These are phyloP conservation scores for Machaerirhynchus nigripectus DNA, from an alignment of 2,113 vertebrate genomes.

Conservation along the genomic window DNA sequence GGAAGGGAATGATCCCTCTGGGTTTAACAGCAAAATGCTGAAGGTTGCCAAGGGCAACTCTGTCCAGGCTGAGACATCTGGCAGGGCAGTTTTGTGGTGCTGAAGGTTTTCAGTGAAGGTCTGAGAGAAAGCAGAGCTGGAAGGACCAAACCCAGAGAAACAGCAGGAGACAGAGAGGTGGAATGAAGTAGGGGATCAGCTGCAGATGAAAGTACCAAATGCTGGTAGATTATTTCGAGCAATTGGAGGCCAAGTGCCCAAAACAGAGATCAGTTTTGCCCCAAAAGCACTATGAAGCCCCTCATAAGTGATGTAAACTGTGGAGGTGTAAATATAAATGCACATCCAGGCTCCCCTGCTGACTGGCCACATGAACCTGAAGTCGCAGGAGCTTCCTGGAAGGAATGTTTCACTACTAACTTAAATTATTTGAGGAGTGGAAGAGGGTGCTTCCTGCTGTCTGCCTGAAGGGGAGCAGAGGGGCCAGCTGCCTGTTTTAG, in stretches of 20 bases:
- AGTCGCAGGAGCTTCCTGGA: background rate
- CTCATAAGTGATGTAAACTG: background rate
- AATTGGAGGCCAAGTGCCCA: background rate
- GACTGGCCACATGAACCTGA: background rate
- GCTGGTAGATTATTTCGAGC: background rate
- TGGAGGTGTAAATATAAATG: background rate
- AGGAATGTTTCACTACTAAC: background rate
- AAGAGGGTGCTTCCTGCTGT: background rate
- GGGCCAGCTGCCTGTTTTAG: background rate
- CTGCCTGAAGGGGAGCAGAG: background rate
- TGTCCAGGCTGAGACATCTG: background rate
- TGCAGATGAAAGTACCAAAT: rapidly evolving
- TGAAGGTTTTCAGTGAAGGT: background rate
- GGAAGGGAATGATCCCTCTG: background rate
- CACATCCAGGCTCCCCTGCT: background rate
- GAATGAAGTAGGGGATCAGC: background rate
- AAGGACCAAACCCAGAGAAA: background rate
- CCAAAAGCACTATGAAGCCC: background rate
- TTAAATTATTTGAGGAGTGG: background rate
- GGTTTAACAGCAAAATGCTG: background rate
- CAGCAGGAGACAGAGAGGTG: background rate
- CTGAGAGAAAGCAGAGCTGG: background rate
- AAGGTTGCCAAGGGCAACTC: background rate
- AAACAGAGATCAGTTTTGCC: background rate
- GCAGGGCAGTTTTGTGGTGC: rapidly evolving